phyloP scores from a whole-genome alignment of 92 coral and sea anemone species.

The Paramuricea clavata region DNA sequence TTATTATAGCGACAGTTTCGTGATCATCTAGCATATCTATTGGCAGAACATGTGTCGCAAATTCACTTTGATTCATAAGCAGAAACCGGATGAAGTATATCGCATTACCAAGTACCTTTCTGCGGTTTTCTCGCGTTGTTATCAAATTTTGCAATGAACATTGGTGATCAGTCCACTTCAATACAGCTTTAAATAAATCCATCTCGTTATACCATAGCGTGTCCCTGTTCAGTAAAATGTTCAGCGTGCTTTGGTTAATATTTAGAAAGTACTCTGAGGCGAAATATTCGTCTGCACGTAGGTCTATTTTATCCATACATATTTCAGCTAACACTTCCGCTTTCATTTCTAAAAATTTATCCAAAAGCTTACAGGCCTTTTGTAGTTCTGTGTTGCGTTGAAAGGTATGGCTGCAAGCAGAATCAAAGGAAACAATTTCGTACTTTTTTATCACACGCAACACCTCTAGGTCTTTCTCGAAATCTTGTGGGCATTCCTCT shows the following conservation, averaged over 20 bases:
- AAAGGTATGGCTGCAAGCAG: neutral
- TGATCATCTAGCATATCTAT: slow-evolving; percentile 65
- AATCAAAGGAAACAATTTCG: neutral
- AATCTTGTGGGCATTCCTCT: neutral
- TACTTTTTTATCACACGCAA: neutral
- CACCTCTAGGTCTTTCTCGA: neutral
- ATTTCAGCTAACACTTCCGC: slow-evolving; percentile 1
- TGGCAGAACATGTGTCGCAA: slow-evolving; percentile 69
- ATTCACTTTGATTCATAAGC: slow-evolving; percentile 69
- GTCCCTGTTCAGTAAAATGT: neutral
- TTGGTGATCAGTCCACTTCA: neutral
- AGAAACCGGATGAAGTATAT: slow-evolving; percentile 71
- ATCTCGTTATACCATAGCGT: neutral
- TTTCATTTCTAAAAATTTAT: neutral
- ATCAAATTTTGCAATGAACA: neutral
- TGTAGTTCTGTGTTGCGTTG: neutral
- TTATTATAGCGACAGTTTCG: slow-evolving; percentile 37
- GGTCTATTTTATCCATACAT: neutral
- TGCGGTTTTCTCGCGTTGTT: neutral
- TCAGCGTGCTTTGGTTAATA: neutral
- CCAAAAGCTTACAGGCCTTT: neutral
- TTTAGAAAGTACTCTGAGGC: neutral
- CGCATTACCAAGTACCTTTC: slow-evolving; percentile 62
- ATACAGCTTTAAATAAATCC: neutral
- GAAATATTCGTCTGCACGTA: neutral